phyloP scores from a whole-genome alignment of 2,113 vertebrate species.

The Plotosus lineatus region DNA sequence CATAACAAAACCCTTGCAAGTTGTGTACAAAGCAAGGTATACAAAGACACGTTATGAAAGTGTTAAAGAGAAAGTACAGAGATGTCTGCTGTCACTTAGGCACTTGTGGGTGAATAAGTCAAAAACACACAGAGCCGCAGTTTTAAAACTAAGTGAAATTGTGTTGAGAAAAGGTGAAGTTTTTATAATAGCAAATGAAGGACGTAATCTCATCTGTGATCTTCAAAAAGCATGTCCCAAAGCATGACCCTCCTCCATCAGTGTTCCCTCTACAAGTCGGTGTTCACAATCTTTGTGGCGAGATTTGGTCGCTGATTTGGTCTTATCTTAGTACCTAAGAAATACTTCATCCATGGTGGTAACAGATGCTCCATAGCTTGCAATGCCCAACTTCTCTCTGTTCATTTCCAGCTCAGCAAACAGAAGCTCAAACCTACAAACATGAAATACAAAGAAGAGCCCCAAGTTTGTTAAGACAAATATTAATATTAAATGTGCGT shows the following conservation, averaged over 20 bases:
- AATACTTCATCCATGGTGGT: conserved; percentile 99
- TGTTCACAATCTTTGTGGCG: neutral
- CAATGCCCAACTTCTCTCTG: conserved; percentile 89
- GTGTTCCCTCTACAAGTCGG: no score
- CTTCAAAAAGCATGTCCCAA: neutral
- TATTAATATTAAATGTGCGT: no score
- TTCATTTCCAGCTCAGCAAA: conserved; percentile 92
- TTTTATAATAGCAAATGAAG: neutral
- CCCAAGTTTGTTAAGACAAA: neutral
- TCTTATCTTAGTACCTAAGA: conserved; percentile 75
- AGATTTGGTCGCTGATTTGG: neutral
- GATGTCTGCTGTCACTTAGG: no score
- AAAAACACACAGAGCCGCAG: neutral
- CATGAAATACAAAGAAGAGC: neutral
- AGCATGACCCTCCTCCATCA: no score
- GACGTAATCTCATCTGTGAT: neutral
- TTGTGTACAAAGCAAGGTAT: no score
- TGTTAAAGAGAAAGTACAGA: no score
- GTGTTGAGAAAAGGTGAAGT: neutral
- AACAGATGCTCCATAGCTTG: conserved; percentile 94
- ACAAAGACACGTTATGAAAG: no score
- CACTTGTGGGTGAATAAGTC: neutral
- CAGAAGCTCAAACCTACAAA: conserved; percentile 87
- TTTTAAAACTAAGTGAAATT: neutral
- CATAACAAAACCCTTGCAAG: no score